A percentile compares a stretch with the other conserved stretches of the same genome.
Evolutionary conservation across 2,113 vertebrate genomes (phyloP).

Genomic region (Chamaetylas fuelleborni): DNA sequence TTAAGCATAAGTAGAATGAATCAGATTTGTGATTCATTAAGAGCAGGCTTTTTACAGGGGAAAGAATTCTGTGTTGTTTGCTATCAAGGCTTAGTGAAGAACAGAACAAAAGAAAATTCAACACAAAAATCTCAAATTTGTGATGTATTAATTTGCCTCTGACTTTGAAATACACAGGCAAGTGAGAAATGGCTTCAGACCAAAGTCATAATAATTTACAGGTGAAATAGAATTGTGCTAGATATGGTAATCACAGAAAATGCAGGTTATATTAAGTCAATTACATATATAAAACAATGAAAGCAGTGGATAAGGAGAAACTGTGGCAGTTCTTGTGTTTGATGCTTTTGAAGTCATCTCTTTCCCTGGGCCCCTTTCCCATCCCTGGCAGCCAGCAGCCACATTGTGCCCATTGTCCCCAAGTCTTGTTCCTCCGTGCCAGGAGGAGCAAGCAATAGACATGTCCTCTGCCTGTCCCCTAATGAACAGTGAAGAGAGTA

Average conservation of each 20-base stretch:
- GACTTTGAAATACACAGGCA: neutral
- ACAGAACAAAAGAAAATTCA: neutral
- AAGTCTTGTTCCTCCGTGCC: neutral
- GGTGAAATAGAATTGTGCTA: neutral
- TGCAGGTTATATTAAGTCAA: neutral
- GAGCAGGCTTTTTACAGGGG: neutral
- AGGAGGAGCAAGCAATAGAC: neutral
- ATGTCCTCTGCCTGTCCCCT: neutral
- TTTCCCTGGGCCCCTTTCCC: neutral
- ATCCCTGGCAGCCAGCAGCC: neutral
- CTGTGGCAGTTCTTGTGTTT: neutral
- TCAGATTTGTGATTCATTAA: neutral
- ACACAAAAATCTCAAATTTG: neutral
- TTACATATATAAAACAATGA: neutral
- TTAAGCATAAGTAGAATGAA: neutral
- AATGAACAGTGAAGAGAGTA: neutral
- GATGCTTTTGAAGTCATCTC: neutral
- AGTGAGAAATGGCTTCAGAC: neutral
- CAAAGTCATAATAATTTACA: neutral
- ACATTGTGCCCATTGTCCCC: no score
- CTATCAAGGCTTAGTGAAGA: neutral
- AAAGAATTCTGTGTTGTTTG: neutral
- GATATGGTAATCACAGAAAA: neutral
- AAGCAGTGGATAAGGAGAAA: neutral
- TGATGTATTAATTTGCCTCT: neutral